Conservation (phyloP, 2,888 invertebrate species). For the Chydorus sphaericus region DNA sequence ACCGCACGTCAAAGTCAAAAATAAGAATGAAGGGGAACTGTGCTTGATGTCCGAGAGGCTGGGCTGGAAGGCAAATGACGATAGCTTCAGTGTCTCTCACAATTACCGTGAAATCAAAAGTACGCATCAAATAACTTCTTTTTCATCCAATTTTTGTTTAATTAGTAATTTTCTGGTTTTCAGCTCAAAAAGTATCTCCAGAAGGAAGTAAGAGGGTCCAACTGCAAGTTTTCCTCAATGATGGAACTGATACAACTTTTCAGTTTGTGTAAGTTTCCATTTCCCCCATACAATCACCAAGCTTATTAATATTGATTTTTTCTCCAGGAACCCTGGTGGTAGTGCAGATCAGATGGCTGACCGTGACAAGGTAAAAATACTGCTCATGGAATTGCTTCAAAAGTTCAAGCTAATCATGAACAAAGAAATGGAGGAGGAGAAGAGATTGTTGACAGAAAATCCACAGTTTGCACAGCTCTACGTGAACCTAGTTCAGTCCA, state of each 20-base stretch:
- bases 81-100: slow-evolving; percentile 83
- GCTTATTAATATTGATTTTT: too few relatives aligned
- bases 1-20: slow-evolving; percentile 78
- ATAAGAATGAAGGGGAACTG: slow-evolving; percentile 89
- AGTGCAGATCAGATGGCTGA: slow-evolving; percentile 69
- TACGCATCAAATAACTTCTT: too few relatives aligned
- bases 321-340: slow-evolving; percentile 70
- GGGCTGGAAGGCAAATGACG: slow-evolving; percentile 87
- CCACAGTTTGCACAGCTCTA: slow-evolving; percentile 84
- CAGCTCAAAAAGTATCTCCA: slow-evolving; percentile 92
- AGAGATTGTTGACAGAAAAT: slow-evolving; percentile 70
- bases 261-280: slow-evolving; percentile 96
- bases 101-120: slow-evolving; percentile 92
- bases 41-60: slow-evolving; percentile 90
- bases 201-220: slow-evolving; percentile 96
- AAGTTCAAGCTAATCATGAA: slow-evolving; percentile 86
- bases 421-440: slow-evolving; percentile 77
- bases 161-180: slow-evolving; percentile 22
- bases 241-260: slow-evolving; percentile 90
- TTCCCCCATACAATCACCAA: too few relatives aligned
- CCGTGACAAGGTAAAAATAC: slow-evolving; percentile 81
- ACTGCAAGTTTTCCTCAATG: slow-evolving; percentile 86
- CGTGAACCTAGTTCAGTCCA: slow-evolving; percentile 89
- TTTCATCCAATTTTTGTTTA: not conserved
- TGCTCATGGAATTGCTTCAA: slow-evolving; percentile 75